phyloP scores from a whole-genome alignment of 2,113 vertebrate species.

The Caranx ignobilis region DNA sequence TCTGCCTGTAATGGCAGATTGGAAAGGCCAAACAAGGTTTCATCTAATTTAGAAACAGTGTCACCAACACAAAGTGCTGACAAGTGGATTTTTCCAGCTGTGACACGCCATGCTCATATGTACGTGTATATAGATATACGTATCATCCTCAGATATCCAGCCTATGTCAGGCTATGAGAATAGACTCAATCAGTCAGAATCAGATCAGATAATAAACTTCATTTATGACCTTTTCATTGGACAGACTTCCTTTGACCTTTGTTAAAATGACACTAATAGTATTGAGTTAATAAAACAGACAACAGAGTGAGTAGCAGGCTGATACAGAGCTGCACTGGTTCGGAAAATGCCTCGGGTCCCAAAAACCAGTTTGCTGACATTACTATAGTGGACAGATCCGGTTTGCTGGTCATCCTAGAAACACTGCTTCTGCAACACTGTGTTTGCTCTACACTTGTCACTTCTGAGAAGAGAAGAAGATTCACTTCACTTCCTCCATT shows the following conservation, averaged over 20 bases:
- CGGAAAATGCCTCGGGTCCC: not conserved
- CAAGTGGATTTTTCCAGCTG: not conserved
- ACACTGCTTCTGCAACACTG: too few relatives aligned
- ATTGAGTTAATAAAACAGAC: too few relatives aligned
- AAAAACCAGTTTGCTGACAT: not conserved
- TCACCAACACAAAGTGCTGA: not conserved
- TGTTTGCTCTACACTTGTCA: not conserved
- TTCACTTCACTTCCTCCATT: conserved; percentile 1
- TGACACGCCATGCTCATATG: not conserved
- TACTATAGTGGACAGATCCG: not conserved
- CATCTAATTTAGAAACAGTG: not conserved
- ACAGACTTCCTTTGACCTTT: not conserved
- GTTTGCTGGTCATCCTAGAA: not conserved
- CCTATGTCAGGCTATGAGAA: not conserved
- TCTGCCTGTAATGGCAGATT: not conserved
- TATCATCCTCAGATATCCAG: not conserved
- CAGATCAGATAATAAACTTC: not conserved
- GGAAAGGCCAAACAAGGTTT: not conserved
- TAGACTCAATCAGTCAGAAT: not conserved
- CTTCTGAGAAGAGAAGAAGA: conserved; percentile 12
- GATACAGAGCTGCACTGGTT: not conserved
- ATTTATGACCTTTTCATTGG: not conserved
- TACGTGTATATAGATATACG: not conserved
- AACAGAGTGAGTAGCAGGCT: too few relatives aligned
- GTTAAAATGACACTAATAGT: too few relatives aligned